Evolutionary conservation across 2,113 vertebrate species (phyloP), one percentile per base, ranked within the genome.

Genomic region (Peromyscus maniculatus): DNA sequence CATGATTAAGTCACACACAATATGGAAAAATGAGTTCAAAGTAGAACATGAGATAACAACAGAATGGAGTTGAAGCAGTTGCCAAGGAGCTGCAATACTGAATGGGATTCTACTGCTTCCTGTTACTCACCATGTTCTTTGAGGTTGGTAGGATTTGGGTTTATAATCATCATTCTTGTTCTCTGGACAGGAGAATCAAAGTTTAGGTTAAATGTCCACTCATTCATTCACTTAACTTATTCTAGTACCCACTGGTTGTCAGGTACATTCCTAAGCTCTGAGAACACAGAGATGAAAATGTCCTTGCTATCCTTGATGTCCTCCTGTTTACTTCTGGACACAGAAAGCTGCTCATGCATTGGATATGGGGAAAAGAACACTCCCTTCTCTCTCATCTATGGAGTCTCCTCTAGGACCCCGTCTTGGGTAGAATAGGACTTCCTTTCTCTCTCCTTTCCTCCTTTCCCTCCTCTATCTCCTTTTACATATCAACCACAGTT

Each of bases 41-140:
- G 24, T 43, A 19, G 22, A 33, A 9, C 28, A 17, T 46, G 16
- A 15, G 0, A 31, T 39, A n/a, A 77, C 0, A 7, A n/a, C 67
- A 46, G 64, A n/a, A 6, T 15, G 1, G 33, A 11, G 22, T 39
- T 55, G 33, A 52, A 75, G 24, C 87, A 31, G 16, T 24, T 88
- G 21, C 39, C 1, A 0, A 0, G 66, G 82, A 52, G 13, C 52
- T 1, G 0, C 3, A 19, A 0, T 0, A 2, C 7, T 5, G 6
- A 86, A 31, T 0, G 11, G 21, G 12, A 6, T 79, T 94, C 5
- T 22, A 17, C 33, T 74, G 10, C 0, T 84, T 75, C 16, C 12
- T 52, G 36, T n/a, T 4, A 4, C 2, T 93, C 2, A 7, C 0
- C 1, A 13, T 21, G 57, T 33, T 43, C 31, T 49, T 1, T 31